Evolutionary conservation across 2,113 vertebrate genomes (phyloP).

Genomic region (Danio rerio): GRCz12tu NC_133183.1:23973501-23974000

Average conservation of each 20-base stretch:
- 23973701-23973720: slow-evolving; percentile 7
- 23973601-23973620: slow-evolving; percentile 22
- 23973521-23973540: slow-evolving; percentile 49
- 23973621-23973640: slow-evolving; percentile 5
- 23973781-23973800: neutral
- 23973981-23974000: too few relatives aligned
- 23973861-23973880: neutral
- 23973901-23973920: neutral
- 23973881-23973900: neutral
- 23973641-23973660: slow-evolving; percentile 33
- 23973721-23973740: neutral
- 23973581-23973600: slow-evolving; percentile 46
- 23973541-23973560: slow-evolving; percentile 49
- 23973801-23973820: slow-evolving; percentile 11
- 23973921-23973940: too few relatives aligned
- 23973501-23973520: slow-evolving; percentile 52
- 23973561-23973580: slow-evolving; percentile 53
- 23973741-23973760: neutral
- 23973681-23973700: neutral
- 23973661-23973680: slow-evolving; percentile 28
- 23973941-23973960: too few relatives aligned
- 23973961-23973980: too few relatives aligned
- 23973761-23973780: neutral
- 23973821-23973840: neutral
- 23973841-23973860: neutral